phyloP scores from a whole-genome alignment of 2,113 vertebrate genomes.

The Psephotus haematonotus region DNA sequence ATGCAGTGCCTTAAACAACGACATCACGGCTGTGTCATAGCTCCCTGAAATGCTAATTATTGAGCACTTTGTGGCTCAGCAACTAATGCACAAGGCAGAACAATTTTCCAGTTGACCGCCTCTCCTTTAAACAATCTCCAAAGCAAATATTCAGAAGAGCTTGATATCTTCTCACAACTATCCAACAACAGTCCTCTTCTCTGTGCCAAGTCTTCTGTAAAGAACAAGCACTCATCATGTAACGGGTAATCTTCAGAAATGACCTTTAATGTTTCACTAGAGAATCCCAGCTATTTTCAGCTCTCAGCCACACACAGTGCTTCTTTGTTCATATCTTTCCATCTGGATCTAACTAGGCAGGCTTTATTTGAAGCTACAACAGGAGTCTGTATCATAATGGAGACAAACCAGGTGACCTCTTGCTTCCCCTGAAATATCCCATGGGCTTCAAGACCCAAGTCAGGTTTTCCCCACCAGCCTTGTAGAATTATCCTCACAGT shows the following conservation, averaged over 20 bases:
- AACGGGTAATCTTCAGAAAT: background rate
- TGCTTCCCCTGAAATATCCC: background rate
- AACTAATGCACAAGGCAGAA: background rate
- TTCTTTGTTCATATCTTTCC: background rate
- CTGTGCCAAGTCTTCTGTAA: background rate
- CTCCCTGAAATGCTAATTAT: background rate
- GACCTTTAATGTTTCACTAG: background rate
- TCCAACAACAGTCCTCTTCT: background rate
- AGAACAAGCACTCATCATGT: background rate
- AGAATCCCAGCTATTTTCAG: background rate
- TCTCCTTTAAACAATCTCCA: background rate
- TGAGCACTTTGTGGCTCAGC: background rate
- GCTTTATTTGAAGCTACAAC: background rate
- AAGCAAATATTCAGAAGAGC: background rate
- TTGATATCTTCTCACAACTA: background rate
- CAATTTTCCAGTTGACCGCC: background rate
- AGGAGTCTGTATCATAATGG: background rate
- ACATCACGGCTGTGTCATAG: background rate
- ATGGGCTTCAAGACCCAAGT: background rate
- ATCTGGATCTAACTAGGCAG: background rate
- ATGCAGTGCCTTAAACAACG: background rate
- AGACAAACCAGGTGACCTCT: background rate
- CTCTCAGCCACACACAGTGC: too few relatives aligned
- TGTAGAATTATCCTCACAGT: background rate
- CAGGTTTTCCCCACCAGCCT: background rate